A percentile compares a stretch with the other conserved stretches of the same genome.
phyloP scores from a whole-genome alignment of 2,797 vertebrate species.

The Melanotaenia trifasciata region DNA sequence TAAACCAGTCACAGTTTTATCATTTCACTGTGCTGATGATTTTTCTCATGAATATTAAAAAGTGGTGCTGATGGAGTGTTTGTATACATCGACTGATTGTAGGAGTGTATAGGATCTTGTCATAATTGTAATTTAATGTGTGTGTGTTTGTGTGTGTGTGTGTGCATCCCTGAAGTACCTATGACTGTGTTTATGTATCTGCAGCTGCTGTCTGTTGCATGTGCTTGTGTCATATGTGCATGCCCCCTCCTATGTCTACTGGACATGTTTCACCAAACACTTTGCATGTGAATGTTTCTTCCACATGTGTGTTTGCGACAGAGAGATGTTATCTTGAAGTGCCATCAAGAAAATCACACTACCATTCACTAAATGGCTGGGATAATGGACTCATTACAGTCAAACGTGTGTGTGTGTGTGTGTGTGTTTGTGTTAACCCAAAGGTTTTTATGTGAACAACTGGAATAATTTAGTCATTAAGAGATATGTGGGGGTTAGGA shows the following conservation, averaged over 20 bases:
- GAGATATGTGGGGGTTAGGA: conserved; percentile 33
- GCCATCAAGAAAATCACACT: conserved; percentile 60
- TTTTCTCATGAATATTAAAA: conserved; percentile 24
- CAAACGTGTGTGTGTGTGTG: conserved; percentile 17
- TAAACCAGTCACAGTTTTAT: conserved; percentile 42
- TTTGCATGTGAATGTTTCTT: conserved; percentile 3
- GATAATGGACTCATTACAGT: conserved; percentile 61
- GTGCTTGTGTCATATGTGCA: not conserved
- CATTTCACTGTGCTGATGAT: conserved; percentile 6
- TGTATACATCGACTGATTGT: not conserved
- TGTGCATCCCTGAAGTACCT: not conserved
- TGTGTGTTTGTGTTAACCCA: conserved; percentile 17
- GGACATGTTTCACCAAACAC: conserved; percentile 11
- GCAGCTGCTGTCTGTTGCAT: not conserved
- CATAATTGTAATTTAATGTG: not conserved
- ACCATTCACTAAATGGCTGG: conserved; percentile 36
- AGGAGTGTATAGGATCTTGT: not conserved
- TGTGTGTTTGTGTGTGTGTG: not conserved
- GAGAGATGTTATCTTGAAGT: conserved; percentile 56
- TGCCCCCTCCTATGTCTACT: not conserved
- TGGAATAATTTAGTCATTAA: conserved; percentile 70
- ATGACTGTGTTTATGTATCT: conserved; percentile 6
- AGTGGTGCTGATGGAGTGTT: conserved; percentile 10
- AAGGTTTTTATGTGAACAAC: conserved; percentile 57
- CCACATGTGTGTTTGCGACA: conserved; percentile 11